phyloP scores from a whole-genome alignment of 2,797 vertebrate species.

The Ciconia nigra region DNA sequence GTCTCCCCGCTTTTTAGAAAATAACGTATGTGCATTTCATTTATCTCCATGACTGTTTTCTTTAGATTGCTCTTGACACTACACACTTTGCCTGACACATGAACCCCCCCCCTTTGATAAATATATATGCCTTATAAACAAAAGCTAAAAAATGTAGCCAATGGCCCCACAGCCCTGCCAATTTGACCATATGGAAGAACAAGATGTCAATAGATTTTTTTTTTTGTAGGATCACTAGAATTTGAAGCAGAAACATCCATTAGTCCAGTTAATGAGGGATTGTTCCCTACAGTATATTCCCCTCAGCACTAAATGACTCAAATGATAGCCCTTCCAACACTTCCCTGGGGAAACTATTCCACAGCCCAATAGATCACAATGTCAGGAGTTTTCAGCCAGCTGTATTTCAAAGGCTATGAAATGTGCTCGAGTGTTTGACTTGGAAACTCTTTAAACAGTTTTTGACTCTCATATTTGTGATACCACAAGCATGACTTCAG shows the following conservation, averaged over 20 bases:
- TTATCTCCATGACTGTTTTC: constrained; percentile 1
- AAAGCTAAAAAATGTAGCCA: constrained; percentile 4
- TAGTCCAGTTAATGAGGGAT: constrained; percentile 37
- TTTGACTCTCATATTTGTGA: constrained; percentile 10
- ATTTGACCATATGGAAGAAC: constrained; percentile 47
- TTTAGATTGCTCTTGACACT: constrained; percentile 55
- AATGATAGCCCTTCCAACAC: constrained; percentile 53
- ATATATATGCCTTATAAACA: constrained; percentile 60
- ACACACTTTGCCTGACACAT: constrained; percentile 50
- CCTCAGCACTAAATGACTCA: constrained; percentile 43
- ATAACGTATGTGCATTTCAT: neutral
- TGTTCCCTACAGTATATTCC: constrained; percentile 1
- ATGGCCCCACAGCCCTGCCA: neutral
- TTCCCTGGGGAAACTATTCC: constrained; percentile 45
- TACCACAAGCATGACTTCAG: constrained; percentile 24
- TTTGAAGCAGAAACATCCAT: constrained; percentile 30
- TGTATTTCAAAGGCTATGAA: constrained; percentile 56
- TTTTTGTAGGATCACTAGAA: neutral
- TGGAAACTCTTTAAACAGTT: constrained; percentile 51
- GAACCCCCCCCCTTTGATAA: constrained; percentile 2
- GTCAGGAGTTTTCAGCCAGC: constrained; percentile 54
- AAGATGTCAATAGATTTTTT: neutral
- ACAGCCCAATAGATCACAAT: constrained; percentile 50
- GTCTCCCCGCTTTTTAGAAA: neutral
- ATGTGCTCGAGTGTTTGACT: neutral